Base-by-base conservation (phyloP, 2,113 vertebrate genomes). In the Sapajus apella region DNA sequence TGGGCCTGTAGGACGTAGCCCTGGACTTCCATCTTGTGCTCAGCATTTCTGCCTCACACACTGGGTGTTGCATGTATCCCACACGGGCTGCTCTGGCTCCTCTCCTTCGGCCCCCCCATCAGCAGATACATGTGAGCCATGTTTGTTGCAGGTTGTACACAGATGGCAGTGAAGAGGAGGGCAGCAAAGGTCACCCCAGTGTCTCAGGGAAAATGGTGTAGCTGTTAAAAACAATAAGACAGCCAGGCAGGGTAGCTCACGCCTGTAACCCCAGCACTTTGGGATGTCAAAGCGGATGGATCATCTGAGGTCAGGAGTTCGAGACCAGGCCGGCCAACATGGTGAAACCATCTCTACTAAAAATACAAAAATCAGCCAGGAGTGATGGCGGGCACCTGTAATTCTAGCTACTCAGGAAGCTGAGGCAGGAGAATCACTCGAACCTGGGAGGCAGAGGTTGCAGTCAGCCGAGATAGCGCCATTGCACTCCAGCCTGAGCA, bases 31-130 rank as follows among this genome's bases (percentile, higher is more conserved):
- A 12, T 45, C 30, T 32, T 35, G 10, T 6, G 45, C 21, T 64
- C 20, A 9, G 13, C 0, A 0, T 50, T 64, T 37, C 3, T 37
- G 64, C 55, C 72, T 45, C 55, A 9, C 17, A 40, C 68, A 5
- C 58, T 17, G n/a, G 68, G 37, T 40, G 47, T n/a, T 35, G 14
- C 9, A 1, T 6, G 6, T 25, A 8, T 43, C 13, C 66, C 43
- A 2, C 5, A 14, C 0, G 1, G 7, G 8, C 80, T 50, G n/a
- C 64, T 52, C 37, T 47, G 52, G 72, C 2, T 2, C 21, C 2
- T 70, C 30, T 32, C n/a, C 13, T 87, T 35, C 52, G 16, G 27
- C 25, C 5, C 21, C 52, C 43, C 8, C 2, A 2, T 27, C 58
- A 61, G 17, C 27, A 6, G 40, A 32, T 6, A 6, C 8, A 3